phyloP scores from a whole-genome alignment of 2,797 vertebrate genomes.

The Ataeniobius toweri region DNA sequence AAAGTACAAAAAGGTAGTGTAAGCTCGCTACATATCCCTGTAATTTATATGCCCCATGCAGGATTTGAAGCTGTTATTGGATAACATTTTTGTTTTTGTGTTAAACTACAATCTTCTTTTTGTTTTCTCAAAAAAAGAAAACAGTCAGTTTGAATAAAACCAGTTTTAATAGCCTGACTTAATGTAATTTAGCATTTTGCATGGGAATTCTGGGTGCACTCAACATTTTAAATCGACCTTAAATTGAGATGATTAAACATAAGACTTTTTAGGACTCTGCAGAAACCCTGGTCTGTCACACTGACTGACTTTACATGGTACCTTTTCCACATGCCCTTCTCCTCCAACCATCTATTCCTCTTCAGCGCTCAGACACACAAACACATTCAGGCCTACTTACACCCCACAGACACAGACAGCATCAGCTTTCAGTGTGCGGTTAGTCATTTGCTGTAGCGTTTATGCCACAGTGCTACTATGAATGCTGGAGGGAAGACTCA shows the following conservation, averaged over 20 bases:
- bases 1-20: too few relatives aligned
- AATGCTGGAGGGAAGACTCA: constrained; percentile 40
- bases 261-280: background rate
- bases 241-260: background rate
- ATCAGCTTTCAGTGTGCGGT: constrained; percentile 50
- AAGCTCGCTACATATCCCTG: too few relatives aligned
- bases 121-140: too few relatives aligned
- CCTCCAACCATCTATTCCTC: constrained; percentile 39
- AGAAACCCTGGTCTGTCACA: constrained; percentile 46
- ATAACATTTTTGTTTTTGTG: too few relatives aligned
- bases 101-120: too few relatives aligned
- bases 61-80: background rate
- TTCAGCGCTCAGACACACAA: constrained; percentile 35
- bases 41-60: too few relatives aligned
- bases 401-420: constrained; percentile 66
- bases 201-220: background rate
- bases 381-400: constrained; percentile 28
- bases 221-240: background rate
- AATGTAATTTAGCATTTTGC: background rate
- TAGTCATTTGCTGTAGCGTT: constrained; percentile 42
- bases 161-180: too few relatives aligned
- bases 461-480: constrained; percentile 34
- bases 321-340: constrained; percentile 30
- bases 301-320: constrained; percentile 57
- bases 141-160: too few relatives aligned